Evolutionary conservation across 2,888 invertebrate genomes (phyloP), one percentile per base, ranked within the genome.

Genomic region (Hoplodrina blanda): DNA sequence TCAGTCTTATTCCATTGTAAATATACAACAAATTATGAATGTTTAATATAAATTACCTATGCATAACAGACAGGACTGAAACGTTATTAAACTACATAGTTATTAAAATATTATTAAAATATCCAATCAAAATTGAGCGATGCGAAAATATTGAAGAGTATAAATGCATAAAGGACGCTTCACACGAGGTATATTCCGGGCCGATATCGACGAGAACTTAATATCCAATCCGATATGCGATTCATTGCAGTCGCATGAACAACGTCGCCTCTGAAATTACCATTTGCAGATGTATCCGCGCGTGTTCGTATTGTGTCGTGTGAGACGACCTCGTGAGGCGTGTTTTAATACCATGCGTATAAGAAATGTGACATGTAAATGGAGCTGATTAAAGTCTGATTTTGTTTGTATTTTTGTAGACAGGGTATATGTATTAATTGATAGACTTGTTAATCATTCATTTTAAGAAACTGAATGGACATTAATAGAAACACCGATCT

Each of bases 241-340:
- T 61, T 79, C 63, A 61, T 79, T 61, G 37, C 75, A 54, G 44
- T 57, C 63, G 33, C 33, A 50, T 79, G 62, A 67, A 79, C 73
- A 63, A 67, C 56, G 57, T 61, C 20, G 53, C 41, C 33, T 25
- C 52, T 56, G 13, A 49, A 56, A 62, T 63, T 57, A 66, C 30
- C 52, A 44, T 56, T 62, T 25, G 3, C 44, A 60, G 60, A 60
- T 67, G 63, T 73, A 67, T 44, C 44, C 44, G 44, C 11, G 44
- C 13, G 37, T 8, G 37, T 8, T 17, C 17, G 63, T 73, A 65
- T 62, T 55, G 41, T n/a, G 30, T 37, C 44, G 60, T 73, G 66
- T 59, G 50, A 72, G 49, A 30, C 37, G 37, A 62, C 7, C 44
- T 37, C 20, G 50, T 55, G 57, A 17, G 50, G 11, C 17, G 37